phyloP scores from a whole-genome alignment of 1,140 invertebrate genomes.

The Apis florea region DNA sequence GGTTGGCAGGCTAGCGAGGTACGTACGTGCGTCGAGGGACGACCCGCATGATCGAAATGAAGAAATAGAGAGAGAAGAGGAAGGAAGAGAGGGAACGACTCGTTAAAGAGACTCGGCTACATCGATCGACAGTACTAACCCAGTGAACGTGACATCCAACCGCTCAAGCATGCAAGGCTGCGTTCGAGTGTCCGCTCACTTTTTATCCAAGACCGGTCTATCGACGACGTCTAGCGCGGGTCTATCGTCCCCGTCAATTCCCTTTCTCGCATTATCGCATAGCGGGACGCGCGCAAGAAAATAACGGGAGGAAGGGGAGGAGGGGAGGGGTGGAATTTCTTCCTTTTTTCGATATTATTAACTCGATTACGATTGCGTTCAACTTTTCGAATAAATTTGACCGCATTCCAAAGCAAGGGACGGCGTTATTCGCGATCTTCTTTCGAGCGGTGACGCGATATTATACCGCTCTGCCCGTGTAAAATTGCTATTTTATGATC shows the following conservation, averaged over 20 bases:
- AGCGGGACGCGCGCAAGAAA: neutral
- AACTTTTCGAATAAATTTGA: no score
- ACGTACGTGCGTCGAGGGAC: constrained; percentile 11
- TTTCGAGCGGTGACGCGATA: no score
- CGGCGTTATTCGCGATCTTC: no score
- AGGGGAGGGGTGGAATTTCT: neutral
- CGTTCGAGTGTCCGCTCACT: constrained; percentile 38
- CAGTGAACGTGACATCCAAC: constrained; percentile 54
- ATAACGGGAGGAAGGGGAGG: neutral
- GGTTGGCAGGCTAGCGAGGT: constrained; percentile 39
- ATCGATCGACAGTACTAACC: constrained; percentile 62
- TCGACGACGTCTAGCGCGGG: constrained; percentile 61
- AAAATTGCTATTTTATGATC: no score
- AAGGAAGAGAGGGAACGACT: neutral
- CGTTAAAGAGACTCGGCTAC: constrained; percentile 30
- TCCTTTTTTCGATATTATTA: neutral
- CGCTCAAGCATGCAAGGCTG: constrained; percentile 1
- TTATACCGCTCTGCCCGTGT: no score
- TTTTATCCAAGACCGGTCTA: constrained; percentile 67
- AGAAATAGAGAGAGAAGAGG: constrained; percentile 46
- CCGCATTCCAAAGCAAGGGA: no score
- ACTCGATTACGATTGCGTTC: neutral
- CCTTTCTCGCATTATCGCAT: neutral
- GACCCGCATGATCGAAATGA: constrained; percentile 62
- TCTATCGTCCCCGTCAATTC: constrained; percentile 52